A percentile compares a stretch with the other conserved stretches of the same genome.
phyloP scores from a whole-genome alignment of 2,888 invertebrate species.

The Conchocele bisecta region DNA sequence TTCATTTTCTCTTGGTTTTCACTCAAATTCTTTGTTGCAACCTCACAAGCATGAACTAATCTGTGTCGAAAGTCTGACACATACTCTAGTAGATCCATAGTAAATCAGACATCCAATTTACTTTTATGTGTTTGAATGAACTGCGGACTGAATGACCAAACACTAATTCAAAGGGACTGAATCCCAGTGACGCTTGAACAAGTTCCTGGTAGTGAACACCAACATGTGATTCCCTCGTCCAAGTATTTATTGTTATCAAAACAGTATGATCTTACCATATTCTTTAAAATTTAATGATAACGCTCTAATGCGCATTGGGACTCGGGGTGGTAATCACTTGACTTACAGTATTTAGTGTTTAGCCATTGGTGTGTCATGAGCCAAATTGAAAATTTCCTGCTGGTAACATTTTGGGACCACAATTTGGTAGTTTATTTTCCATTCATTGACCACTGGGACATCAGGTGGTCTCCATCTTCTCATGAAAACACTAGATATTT shows the following conservation, averaged over 20 bases:
- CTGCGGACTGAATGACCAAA: constrained; percentile 27
- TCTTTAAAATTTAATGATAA: constrained; percentile 48
- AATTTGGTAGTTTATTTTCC: too few species aligned
- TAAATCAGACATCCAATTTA: constrained; percentile 24
- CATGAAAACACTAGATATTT: too few species aligned
- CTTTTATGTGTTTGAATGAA: constrained; percentile 31
- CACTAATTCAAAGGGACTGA: constrained; percentile 45
- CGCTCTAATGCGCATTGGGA: constrained; percentile 44
- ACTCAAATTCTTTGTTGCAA: too few species aligned
- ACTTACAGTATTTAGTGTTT: constrained; percentile 37
- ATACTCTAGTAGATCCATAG: constrained; percentile 33
- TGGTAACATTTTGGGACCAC: too few species aligned
- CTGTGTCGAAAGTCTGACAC: too few species aligned
- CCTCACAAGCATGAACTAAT: too few species aligned
- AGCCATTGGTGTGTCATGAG: too few species aligned
- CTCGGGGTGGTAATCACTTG: constrained; percentile 47
- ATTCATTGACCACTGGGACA: too few species aligned
- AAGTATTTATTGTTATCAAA: constrained; percentile 40
- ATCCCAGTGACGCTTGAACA: constrained; percentile 34
- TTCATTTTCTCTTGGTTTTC: constrained; percentile 56
- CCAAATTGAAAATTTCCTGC: too few species aligned
- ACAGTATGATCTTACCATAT: constrained; percentile 39
- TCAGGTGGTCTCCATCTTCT: too few species aligned
- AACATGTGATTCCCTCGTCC: too few species aligned
- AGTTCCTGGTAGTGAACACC: too few species aligned